Base-by-base conservation (phyloP, 2,888 invertebrate species). In the Lamellibrachia satsuma region DNA sequence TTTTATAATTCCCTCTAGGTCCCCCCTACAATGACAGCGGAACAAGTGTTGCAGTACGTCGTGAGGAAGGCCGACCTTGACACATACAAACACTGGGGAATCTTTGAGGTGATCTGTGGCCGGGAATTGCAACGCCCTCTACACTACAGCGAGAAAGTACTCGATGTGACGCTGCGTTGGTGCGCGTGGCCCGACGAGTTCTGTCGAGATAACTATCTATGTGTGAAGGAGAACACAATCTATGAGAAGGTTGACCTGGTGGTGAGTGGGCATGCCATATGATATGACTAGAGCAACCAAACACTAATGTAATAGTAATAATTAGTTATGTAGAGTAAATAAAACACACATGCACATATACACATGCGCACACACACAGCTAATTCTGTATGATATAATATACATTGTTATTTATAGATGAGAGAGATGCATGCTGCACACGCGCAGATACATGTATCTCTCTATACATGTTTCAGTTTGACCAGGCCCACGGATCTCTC, bases 171-270 rank as follows among this genome's bases (percentile, higher is more conserved):
- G 0, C 97, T 98, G 0, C 97, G 98, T 92, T 99, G 99, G 99
- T 98, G 98, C 1, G 98, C 98, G 95, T 99, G 99, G 98, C 98
- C 98, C 92, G 98, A 98, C 93, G 97, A 97, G n/a, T 98, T 98
- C 96, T 97, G 98, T 75, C 98, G 98, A 96, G 97, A 98, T 94
- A 98, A 98, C 96, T 98, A 98, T 96, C 97, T 98, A 90, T 97
- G 98, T 39, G 97, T 98, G 11, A 96, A 96, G 93, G 95, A 95
- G 90, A 96, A 96, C 93, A 95, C 95, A 2, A 93, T 96, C 7
- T 95, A 96, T 92, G 95, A 95, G 7, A 94, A 95, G 55, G 94
- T 97, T 15, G 94, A 95, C 52, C 92, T 92, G 27, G 94, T 94
- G 92, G 95, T 95, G 93, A 95, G 95, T 95, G 27, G 52, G 2